Base-by-base conservation (phyloP, 2,888 invertebrate species). In the Lasioglossum pauxillum region DNA sequence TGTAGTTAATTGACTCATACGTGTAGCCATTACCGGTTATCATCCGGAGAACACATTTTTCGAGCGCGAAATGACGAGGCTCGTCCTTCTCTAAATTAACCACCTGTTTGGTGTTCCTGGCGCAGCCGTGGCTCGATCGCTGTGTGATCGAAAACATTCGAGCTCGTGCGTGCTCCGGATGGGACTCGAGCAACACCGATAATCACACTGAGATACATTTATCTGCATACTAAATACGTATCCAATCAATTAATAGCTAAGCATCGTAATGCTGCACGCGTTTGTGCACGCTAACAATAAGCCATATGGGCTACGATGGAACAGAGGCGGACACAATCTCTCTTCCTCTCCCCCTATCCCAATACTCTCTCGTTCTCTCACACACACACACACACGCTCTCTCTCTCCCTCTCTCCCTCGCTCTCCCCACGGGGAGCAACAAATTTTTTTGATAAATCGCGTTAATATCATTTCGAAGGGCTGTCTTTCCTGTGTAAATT, bases 241-340 rank as follows among this genome's bases (percentile, higher is more conserved):
- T 76, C 83, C 86, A 91, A 91, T 91, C 90, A 91, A 90, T 89
- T 90, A 91, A 90, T 88, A 89, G 90, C 82, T 84, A 80, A 88
- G 90, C 90, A 91, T 90, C 84, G 53, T 79, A 84, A 86, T 83
- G 91, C 82, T 64, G 74, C 84, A 77, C 83, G 88, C 86, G 87
- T 86, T 76, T 86, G 83, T 85, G 88, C 89, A 84, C 67, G 84
- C 87, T 87, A 90, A 80, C 67, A 85, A 64, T 53, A 75, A 74
- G 84, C 87, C 91, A 91, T 90, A 91, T 91, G 91, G 91, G 79
- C 82, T 69, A 44, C 69, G 31, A 75, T 38, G 64, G 5, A 71
- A 71, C 76, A n/a, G 72, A 49, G 72, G 41, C 75, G 10, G 5
- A 71, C 38, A 23, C 23, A 41, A 23, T 38, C n/a, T 23, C 38